These are phyloP conservation scores for Malacoraja senta DNA, from an alignment of 2,797 vertebrate species.

Conservation along the genomic window DNA sequence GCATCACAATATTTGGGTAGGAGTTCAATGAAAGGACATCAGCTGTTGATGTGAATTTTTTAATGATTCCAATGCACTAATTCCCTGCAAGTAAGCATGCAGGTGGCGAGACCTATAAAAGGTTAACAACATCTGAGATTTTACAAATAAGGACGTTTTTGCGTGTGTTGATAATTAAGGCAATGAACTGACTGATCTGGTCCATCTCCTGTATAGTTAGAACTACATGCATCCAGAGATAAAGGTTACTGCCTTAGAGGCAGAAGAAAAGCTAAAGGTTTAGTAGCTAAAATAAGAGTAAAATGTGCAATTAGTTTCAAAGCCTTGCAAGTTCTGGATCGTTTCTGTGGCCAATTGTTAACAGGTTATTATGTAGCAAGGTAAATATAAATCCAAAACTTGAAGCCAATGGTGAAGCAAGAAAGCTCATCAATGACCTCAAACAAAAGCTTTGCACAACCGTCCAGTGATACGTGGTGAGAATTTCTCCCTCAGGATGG, in stretches of 20 bases:
- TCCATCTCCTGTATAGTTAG: background rate
- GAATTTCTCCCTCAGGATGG: too few species aligned
- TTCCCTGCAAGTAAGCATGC: background rate
- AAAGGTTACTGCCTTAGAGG: background rate
- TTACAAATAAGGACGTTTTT: background rate
- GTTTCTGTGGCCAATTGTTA: background rate
- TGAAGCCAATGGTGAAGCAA: too few species aligned
- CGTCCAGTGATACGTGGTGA: too few species aligned
- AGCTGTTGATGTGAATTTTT: background rate
- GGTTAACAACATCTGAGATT: background rate
- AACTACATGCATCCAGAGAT: background rate
- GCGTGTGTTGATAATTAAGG: background rate
- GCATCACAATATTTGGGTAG: background rate
- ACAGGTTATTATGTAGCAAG: background rate
- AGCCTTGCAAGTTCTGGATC: background rate
- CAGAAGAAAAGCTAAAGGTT: background rate
- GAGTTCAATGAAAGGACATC: background rate
- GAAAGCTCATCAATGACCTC: too few species aligned
- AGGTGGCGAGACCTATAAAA: background rate
- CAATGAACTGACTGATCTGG: background rate
- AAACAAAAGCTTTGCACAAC: too few species aligned
- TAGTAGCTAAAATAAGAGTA: background rate
- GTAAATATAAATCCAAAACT: background rate
- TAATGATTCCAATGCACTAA: background rate
- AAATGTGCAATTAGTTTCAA: background rate